A percentile compares a stretch with the other conserved stretches of the same genome.
Conservation (phyloP, 64 coral and sea anemone genomes). For the Porites australiensis region DNA sequence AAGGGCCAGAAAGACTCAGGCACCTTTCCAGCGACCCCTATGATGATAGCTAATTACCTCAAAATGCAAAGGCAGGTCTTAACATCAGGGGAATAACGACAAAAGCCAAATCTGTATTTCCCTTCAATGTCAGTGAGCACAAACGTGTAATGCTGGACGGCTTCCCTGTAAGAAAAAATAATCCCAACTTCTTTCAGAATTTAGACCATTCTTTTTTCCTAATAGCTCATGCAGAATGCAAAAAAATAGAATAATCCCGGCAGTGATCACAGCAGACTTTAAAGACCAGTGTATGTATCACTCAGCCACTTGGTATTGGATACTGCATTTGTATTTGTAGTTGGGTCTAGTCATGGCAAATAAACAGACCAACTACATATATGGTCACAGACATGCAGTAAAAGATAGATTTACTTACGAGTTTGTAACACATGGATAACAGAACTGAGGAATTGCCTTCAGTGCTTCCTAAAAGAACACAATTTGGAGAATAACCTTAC, state of each 20-base stretch:
- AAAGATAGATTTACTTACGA: conserved; percentile 55
- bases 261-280: too few species aligned
- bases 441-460: conserved; percentile 83
- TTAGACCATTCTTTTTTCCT: too few species aligned
- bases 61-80: conserved; percentile 97
- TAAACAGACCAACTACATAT: too few species aligned
- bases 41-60: conserved; percentile 51
- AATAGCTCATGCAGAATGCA: too few species aligned
- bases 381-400: background rate
- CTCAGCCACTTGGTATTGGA: too few species aligned
- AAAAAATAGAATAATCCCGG: too few species aligned
- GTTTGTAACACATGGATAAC: conserved; percentile 84
- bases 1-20: too few species aligned
- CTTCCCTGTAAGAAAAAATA: conserved; percentile 67
- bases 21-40: too few species aligned
- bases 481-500: background rate
- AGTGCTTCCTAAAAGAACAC: conserved; percentile 70
- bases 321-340: too few species aligned
- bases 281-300: too few species aligned
- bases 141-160: conserved; percentile 96
- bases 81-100: conserved; percentile 92
- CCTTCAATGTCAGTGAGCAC: conserved; percentile 93
- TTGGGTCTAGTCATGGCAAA: too few species aligned
- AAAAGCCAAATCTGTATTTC: conserved; percentile 95
- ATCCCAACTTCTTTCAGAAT: background rate